Conservation (phyloP, 1,140 invertebrate species). For the Trichoplusia ni region DNA sequence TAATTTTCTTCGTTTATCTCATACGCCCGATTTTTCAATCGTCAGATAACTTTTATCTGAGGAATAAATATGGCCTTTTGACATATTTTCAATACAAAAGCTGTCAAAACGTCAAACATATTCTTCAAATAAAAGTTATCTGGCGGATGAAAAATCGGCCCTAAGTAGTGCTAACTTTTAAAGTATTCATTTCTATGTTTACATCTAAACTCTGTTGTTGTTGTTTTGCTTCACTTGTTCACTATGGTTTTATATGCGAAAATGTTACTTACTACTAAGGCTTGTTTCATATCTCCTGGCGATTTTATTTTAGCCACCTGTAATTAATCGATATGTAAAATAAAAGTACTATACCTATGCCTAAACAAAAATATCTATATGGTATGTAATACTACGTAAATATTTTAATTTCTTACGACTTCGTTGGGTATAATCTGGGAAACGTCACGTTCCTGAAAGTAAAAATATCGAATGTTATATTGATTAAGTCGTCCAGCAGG, state of each 20-base stretch:
- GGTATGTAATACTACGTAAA: not conserved
- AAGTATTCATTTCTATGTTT: not conserved
- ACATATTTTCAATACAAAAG: too few relatives aligned
- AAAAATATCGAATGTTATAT: not conserved
- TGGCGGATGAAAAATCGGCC: too few relatives aligned
- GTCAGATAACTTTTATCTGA: too few relatives aligned
- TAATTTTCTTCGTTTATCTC: too few relatives aligned
- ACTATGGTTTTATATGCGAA: too few relatives aligned
- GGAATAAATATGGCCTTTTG: too few relatives aligned
- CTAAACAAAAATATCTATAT: not conserved
- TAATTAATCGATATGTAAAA: not conserved
- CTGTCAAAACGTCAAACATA: too few relatives aligned
- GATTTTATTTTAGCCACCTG: not conserved
- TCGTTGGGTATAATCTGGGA: not conserved
- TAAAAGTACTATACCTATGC: not conserved
- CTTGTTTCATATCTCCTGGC: not conserved
- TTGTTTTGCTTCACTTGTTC: too few relatives aligned
- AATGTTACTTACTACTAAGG: not conserved
- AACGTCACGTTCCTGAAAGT: not conserved
- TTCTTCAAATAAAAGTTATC: too few relatives aligned
- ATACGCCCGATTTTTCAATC: too few relatives aligned
- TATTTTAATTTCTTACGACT: not conserved
- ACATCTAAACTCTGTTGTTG: too few relatives aligned
- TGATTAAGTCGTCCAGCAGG: not conserved
- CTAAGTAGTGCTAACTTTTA: too few relatives aligned